phyloP scores from a whole-genome alignment of 2,888 invertebrate species.

The Caenorhabditis plicata region DNA sequence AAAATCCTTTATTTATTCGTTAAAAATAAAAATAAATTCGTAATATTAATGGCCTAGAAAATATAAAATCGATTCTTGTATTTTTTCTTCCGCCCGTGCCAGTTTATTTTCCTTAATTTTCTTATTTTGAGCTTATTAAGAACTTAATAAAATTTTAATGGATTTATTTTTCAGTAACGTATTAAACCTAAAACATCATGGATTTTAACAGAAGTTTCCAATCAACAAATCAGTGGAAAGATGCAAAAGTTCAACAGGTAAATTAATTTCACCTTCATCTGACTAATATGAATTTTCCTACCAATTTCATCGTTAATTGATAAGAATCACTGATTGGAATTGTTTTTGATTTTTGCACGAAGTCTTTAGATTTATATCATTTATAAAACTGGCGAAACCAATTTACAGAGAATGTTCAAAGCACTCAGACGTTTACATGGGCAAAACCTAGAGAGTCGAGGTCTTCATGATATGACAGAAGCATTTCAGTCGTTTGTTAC shows the following conservation, averaged over 20 bases:
- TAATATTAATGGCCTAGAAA: too few species aligned
- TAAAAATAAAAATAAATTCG: background rate
- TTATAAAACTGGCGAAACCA: too few species aligned
- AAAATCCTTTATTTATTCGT: background rate
- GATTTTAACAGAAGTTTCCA: background rate
- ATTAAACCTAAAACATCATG: background rate
- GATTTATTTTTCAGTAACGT: background rate
- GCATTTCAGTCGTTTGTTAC: slow-evolving; percentile 65
- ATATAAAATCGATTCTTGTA: too few species aligned
- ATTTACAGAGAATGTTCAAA: slow-evolving; percentile 53
- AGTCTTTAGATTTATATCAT: background rate
- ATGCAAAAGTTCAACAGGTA: background rate
- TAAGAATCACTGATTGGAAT: background rate
- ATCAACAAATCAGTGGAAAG: background rate
- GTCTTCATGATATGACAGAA: slow-evolving; percentile 65
- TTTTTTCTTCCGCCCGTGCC: too few species aligned
- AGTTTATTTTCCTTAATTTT: background rate
- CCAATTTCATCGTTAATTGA: background rate
- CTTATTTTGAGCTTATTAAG: background rate
- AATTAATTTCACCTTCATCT: background rate
- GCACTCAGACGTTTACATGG: slow-evolving; percentile 65
- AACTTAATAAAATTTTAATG: background rate
- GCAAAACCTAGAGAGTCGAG: slow-evolving; percentile 63
- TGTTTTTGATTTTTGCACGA: background rate
- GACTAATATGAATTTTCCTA: background rate